Base-by-base conservation (phyloP, 2,888 invertebrate species). In the Caenorhabditis virilis region DNA sequence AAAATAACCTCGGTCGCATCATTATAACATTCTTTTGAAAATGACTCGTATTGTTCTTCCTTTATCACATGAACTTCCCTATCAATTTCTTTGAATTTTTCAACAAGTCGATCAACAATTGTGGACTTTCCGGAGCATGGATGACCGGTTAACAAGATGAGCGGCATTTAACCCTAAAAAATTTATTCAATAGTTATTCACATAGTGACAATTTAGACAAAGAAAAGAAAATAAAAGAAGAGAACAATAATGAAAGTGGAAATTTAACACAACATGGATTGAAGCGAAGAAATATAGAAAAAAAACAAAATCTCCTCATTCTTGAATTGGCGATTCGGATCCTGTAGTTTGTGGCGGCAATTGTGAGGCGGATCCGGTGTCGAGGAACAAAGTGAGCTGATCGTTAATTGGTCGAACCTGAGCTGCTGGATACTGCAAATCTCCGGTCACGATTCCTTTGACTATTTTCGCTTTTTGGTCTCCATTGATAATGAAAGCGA, bases 401-500 rank as follows among this genome's bases (percentile, higher is more conserved):
- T 56, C 49, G 47, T 60, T 69, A 41, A 57, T 49, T 33, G 74
- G 74, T 9, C 60, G 46, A 6, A 69, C 69, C 4, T 45, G 39
- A 0, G 61, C 41, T 0, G 74, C 69, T 9, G 74, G 74, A 23
- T 46, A 50, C n/a, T 43, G 27, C 1, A 7, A 2, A 11, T 49
- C 48, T 15, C 35, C 18, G 1, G 38, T n/a, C 2, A 20, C 22
- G n/a, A 66, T 53, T 22, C 62, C 93, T 87, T 91, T 90, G 0
- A 93, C 86, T 86, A 92, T 90, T n/a, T 89, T 90, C 3, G 93
- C 92, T 85, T 98, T 97, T 16, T 89, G 88, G 15, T 88, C 88
- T 0, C 97, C 97, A 55, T 90, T 88, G 35, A 90, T 88, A 22
- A 92, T 90, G 85, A 95, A 95, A 57, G 92, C 88, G 78, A 91